Percentiles rank a stretch among this genome's conserved stretches.
phyloP scores from a whole-genome alignment of 2,113 vertebrate species.

The Pseudorasbora parva region DNA sequence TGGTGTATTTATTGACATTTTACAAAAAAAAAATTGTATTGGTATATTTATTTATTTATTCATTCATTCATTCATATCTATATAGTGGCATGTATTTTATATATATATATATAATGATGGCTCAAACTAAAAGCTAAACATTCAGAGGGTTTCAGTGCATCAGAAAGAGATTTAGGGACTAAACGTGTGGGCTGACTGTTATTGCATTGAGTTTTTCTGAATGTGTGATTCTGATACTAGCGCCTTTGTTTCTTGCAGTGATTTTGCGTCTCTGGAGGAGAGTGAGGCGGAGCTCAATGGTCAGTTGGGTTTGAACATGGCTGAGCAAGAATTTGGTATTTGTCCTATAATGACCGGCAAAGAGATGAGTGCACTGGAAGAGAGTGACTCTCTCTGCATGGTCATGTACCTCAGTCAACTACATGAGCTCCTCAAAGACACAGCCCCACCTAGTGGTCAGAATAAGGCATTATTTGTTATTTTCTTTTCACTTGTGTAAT shows the following conservation, averaged over 20 bases:
- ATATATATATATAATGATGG: too few species aligned
- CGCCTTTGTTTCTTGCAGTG: conserved; percentile 71
- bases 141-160: not conserved
- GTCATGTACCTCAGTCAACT: conserved; percentile 98
- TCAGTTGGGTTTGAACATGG: conserved; percentile 85
- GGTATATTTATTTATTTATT: too few species aligned
- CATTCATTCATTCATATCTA: too few species aligned
- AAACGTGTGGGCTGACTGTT: not conserved
- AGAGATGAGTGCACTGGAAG: conserved; percentile 86
- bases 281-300: conserved; percentile 82
- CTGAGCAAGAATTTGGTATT: conserved; percentile 90
- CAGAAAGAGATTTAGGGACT: not conserved
- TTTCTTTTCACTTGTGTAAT: not conserved
- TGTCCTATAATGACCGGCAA: conserved; percentile 93
- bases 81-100: too few species aligned
- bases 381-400: conserved; percentile 93
- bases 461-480: not conserved
- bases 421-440: conserved; percentile 90
- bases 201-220: not conserved
- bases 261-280: conserved; percentile 86
- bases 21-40: too few species aligned
- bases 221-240: conserved; percentile 9
- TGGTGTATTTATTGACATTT: too few species aligned
- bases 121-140: not conserved
- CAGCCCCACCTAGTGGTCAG: conserved; percentile 82